Evolutionary conservation across 2,888 invertebrate species (phyloP).

Genomic region (Nymphalis urticae): DNA sequence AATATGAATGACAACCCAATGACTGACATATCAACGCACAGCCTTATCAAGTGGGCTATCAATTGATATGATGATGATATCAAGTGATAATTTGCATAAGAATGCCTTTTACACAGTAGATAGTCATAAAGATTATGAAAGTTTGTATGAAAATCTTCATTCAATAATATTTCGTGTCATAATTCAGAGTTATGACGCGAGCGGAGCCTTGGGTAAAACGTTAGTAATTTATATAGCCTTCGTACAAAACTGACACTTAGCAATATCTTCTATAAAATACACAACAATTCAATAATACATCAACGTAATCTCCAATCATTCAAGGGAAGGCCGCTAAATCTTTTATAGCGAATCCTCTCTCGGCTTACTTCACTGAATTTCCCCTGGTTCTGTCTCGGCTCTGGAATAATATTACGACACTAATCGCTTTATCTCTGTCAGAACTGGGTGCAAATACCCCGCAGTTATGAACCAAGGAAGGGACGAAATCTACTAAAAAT

Average conservation of each 20-base stretch:
- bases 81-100: no score
- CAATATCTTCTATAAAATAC: neutral
- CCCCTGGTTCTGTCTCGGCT: conserved; percentile 20
- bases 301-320: conserved; percentile 8
- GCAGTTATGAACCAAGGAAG: conserved; percentile 25
- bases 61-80: no score
- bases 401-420: conserved; percentile 45
- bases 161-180: no score
- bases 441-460: conserved; percentile 27
- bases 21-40: no score
- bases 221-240: neutral
- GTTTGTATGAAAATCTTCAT: no score
- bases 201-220: no score
- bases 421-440: conserved; percentile 47
- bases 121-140: no score
- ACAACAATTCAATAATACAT: conserved; percentile 8
- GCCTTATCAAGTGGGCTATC: no score
- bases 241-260: neutral
- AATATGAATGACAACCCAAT: no score
- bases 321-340: conserved; percentile 7
- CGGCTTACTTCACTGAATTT: conserved; percentile 27
- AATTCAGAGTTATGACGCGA: no score
- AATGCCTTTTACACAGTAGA: no score
- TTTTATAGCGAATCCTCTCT: conserved; percentile 17
- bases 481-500: conserved; percentile 7